Evolutionary conservation across 2,888 invertebrate species (phyloP), one percentile per base, ranked within the genome.

Genomic region (Platypus cylindrus): DNA sequence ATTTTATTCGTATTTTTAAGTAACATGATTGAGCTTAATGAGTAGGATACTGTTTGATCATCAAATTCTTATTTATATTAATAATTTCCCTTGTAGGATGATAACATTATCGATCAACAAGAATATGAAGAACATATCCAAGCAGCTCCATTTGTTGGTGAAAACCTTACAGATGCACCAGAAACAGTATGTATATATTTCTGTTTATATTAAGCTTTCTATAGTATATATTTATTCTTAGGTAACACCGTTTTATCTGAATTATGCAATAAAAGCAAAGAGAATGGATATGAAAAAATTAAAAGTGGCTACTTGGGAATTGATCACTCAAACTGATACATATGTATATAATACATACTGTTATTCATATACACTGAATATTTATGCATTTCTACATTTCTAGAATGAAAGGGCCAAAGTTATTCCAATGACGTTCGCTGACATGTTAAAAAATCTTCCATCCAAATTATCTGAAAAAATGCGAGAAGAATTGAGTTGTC

Each of bases 201-300:
- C 9, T 20, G 9, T 9, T 9, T 20, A 20, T 20, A 16, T 18
- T 9, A 13, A 27, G 20, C 15, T 4, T 9, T 27, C 15, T 12
- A 3, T 16, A 3, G 8, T 17, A 13, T 4, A 31, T 14, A 33
- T n/a, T 20, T 20, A 44, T 42, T 36, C 17, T 46, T 53, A 79
- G 78, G 71, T 79, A 3, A 70, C 72, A 3, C 78, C 79, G 62
- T 72, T 78, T 29, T 71, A 77, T 50, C 78, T 90, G 40, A 73
- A 76, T 0, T 89, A 84, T 58, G 83, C 87, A 3, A 75, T 78
- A 60, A 71, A 78, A 35, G 84, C 90, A 3, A 90, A 90, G 55
- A 82, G 79, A 38, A 74, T 90, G 25, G 85, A 91, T 52, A 87
- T 90, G 74, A 81, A 78, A 50, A 78, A 75, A 53, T 59, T 90